Base-by-base conservation (phyloP, 2,797 vertebrate species). In the Parauchenoglanis punctatus region DNA sequence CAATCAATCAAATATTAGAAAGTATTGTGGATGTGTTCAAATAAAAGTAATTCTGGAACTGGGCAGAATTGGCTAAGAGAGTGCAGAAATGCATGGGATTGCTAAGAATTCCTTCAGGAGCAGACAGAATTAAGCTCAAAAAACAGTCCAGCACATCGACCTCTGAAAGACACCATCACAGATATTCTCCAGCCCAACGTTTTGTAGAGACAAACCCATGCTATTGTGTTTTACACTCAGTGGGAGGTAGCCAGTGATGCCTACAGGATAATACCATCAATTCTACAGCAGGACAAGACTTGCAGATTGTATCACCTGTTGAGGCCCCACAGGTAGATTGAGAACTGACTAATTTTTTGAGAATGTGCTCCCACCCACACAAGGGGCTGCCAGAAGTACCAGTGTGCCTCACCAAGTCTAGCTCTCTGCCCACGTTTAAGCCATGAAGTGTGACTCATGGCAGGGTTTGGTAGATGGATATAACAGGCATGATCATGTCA, bases 291-390 rank as follows among this genome's bases (percentile, higher is more conserved):
- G 88, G 91, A 91, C 84, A 86, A 61, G 88, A 89, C 91, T 87
- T 91, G 91, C 84, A 75, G 81, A n/a, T 72, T 85, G 81, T 87
- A 89, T 89, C 63, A 46, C 82, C 77, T 89, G 56, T 85, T 90
- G 72, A 80, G 90, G 87, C 78, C 86, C 86, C 89, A 90, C 89
- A 91, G 89, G 89, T 91, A 90, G 85, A 78, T 65, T 68, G 80
- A 85, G 58, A 84, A 87, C 81, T 89, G 86, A 92, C 88, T 92
- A 89, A 89, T 84, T 68, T 89, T 81, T 68, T 85, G 75, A 80
- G 86, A 90, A 92, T 87, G 89, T 73, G 85, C 87, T 87, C 77
- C 87, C 89, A 86, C 91, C 89, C 89, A 92, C 87, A 46, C 88
- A 83, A 88, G 84, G 75, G 86, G 80, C 85, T 83, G 56, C 84